Percentiles rank a stretch among this genome's conserved stretches.
Evolutionary conservation across 2,888 invertebrate species (phyloP).

Genomic region (Salpingus planirostris): DNA sequence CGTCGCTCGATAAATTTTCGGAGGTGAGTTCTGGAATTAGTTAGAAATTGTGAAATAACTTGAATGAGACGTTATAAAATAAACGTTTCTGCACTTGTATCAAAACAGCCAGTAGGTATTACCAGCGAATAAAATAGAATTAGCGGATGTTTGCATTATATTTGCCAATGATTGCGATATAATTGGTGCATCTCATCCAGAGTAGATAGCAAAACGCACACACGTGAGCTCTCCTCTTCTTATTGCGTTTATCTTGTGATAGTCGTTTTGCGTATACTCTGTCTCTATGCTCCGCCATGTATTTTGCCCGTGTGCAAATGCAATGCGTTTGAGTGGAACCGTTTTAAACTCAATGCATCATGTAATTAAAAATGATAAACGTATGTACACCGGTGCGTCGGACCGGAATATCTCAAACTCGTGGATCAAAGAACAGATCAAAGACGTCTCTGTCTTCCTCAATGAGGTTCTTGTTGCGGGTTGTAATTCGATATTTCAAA

Average conservation of each 20-base stretch:
- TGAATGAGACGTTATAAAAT: not conserved
- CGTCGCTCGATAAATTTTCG: constrained; percentile 6
- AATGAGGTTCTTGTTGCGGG: constrained; percentile 20
- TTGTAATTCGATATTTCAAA: constrained; percentile 18
- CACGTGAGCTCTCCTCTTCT: no score
- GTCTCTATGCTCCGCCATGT: no score
- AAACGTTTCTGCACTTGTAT: not conserved
- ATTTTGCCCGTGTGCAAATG: constrained; percentile 12
- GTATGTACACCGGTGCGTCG: constrained; percentile 17
- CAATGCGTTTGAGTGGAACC: constrained; percentile 13
- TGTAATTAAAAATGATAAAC: constrained; percentile 24
- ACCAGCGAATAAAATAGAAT: not conserved
- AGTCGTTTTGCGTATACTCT: no score
- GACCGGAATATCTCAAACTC: constrained; percentile 20
- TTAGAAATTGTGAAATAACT: constrained; percentile 1
- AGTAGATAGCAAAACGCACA: no score
- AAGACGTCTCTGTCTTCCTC: constrained; percentile 23
- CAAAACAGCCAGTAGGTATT: not conserved
- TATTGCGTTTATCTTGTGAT: no score
- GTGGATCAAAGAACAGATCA: constrained; percentile 22
- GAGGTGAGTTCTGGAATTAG: constrained; percentile 5
- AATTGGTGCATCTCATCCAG: no score
- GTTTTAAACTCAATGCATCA: constrained; percentile 23
- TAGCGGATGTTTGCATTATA: constrained; percentile 10
- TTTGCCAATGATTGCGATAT: constrained; percentile 9